Base-by-base conservation (phyloP, 2,888 invertebrate species). In the Zonitis immaculata region DNA sequence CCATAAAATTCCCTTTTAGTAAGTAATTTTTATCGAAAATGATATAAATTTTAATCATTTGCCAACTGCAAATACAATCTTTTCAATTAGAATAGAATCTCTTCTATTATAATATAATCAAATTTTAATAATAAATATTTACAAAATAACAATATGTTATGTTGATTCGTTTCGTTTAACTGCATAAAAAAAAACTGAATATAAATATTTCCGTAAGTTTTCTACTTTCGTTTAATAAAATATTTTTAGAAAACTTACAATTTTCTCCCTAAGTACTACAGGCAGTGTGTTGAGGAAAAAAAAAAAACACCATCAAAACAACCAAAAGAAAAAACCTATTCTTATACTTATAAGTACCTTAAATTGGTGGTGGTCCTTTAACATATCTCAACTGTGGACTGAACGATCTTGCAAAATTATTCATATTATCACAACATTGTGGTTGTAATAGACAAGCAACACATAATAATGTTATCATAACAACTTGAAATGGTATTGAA, bases 361-460 rank as follows among this genome's bases (percentile, higher is more conserved):
- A 89, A 62, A 88, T 83, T 7, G 91, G 91, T 16, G 90, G 91
- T 9, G 90, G 89, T 58, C 90, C 90, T 55, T 86, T 82, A n/a
- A 89, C 83, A 73, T 91, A 91, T 64, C 87, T 85, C 51, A 91
- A 78, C 67, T 90, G 89, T 5, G 91, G 90, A n/a, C 87, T 85
- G 35, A 91, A 76, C 0, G 87, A 86, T 66, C 88, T 80, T 47
- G 86, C 85, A 59, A 89, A 81, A 50, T 87, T 88, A 77, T 90
- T 88, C 66, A 89, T 80, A 50, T 85, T 82, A 71, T 89, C 89
- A 75, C 89, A 90, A 75, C 89, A 90, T 45, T 86, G 82, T 0
- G 89, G 89, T 6, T 89, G 88, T 16, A 88, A 79, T 32, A 89
- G 79, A 76, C 86, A 89, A 11, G 87, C 88, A 49, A 87, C 81